phyloP scores from a whole-genome alignment of 2,113 vertebrate species.

The Syrrhaptes paradoxus region DNA sequence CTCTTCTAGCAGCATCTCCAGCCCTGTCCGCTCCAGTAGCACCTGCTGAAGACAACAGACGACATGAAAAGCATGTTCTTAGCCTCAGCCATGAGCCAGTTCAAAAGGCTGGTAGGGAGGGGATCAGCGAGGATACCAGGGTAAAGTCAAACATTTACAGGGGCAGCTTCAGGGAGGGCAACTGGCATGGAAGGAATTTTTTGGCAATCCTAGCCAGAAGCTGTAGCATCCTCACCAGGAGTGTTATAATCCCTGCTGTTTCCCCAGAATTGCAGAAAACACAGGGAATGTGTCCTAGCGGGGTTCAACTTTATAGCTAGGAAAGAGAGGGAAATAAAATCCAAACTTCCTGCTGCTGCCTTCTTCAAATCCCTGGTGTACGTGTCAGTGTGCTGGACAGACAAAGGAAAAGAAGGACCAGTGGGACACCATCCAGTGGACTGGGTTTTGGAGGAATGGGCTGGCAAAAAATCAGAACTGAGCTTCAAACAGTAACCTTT shows the following conservation, averaged over 20 bases:
- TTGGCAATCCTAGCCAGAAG: neutral
- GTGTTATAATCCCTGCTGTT: neutral
- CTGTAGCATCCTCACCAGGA: accelerated
- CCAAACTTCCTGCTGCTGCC: neutral
- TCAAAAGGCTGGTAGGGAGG: neutral
- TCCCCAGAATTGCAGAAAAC: neutral
- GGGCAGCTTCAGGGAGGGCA: neutral
- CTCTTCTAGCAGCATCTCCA: neutral
- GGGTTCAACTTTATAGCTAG: accelerated
- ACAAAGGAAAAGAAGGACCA: neutral
- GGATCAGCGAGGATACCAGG: neutral
- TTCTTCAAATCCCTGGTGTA: neutral
- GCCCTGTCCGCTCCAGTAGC: neutral
- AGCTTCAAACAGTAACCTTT: neutral
- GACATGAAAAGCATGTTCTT: neutral
- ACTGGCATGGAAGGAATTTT: neutral
- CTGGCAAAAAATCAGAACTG: neutral
- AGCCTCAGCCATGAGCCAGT: neutral
- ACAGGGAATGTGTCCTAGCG: neutral
- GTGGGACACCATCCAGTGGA: neutral
- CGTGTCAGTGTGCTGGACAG: neutral
- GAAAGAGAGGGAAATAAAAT: neutral
- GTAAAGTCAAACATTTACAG: neutral
- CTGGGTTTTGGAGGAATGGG: neutral
- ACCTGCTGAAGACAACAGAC: neutral